Percentiles rank a stretch among this genome's conserved stretches.
These are phyloP conservation scores for Tichodroma muraria DNA, from an alignment of 2,113 vertebrate genomes.

Conservation along the genomic window DNA sequence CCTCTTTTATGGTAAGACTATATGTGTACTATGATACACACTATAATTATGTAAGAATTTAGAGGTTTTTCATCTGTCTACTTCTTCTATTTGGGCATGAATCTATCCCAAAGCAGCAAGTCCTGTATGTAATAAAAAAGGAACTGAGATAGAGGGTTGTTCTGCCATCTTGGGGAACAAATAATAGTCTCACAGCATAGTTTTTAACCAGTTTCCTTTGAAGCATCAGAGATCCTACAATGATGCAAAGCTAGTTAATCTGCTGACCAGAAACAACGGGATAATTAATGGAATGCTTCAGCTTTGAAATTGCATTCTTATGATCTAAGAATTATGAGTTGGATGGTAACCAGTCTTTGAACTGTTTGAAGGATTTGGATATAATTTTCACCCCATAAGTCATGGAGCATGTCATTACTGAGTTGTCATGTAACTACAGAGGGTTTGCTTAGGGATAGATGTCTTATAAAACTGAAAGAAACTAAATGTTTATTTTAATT, in stretches of 20 bases:
- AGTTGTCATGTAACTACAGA: background rate
- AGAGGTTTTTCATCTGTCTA: background rate
- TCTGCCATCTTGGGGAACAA: background rate
- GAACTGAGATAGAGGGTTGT: background rate
- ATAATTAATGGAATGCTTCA: slow-evolving; percentile 18
- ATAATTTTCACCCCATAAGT: slow-evolving; percentile 14
- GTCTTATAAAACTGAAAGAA: background rate
- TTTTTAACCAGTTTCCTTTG: background rate
- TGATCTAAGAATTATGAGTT: slow-evolving; percentile 1
- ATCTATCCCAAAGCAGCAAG: background rate
- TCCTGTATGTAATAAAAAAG: background rate
- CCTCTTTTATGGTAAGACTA: background rate
- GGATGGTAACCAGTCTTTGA: background rate
- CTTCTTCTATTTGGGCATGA: background rate
- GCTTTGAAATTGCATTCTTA: slow-evolving; percentile 3
- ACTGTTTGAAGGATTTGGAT: background rate
- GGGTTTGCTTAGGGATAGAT: background rate
- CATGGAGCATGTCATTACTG: background rate
- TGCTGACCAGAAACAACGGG: background rate
- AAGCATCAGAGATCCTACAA: background rate
- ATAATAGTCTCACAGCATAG: background rate
- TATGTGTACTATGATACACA: background rate
- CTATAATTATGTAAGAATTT: background rate
- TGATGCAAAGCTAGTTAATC: background rate
- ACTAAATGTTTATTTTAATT: background rate